Percentiles rank a stretch among this genome's conserved stretches.
phyloP scores from a whole-genome alignment of 64 coral and sea anemone species.

The Dendrophyllia cribrosa region DNA sequence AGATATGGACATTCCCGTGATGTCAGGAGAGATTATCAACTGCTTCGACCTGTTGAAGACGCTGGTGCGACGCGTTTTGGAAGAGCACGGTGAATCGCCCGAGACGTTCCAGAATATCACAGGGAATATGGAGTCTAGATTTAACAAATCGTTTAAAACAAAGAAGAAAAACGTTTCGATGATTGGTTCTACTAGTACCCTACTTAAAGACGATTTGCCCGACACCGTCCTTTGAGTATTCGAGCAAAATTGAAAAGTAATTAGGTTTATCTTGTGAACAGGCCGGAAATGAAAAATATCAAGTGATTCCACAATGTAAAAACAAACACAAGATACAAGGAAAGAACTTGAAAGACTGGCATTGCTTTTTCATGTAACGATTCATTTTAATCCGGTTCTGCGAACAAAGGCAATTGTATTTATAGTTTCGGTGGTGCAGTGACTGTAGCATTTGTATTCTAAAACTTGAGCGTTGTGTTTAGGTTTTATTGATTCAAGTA shows the following conservation, averaged over 20 bases:
- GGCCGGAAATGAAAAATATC: no score
- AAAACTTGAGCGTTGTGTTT: no score
- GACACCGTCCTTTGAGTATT: not conserved
- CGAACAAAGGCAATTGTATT: no score
- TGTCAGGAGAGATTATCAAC: conserved; percentile 74
- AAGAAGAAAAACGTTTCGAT: not conserved
- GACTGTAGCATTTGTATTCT: no score
- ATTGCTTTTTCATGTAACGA: no score
- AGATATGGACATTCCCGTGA: conserved; percentile 74
- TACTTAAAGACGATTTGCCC: not conserved
- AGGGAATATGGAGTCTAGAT: conserved; percentile 77
- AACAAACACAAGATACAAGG: no score
- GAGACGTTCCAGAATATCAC: conserved; percentile 90
- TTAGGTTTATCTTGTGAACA: no score
- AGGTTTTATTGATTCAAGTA: no score
- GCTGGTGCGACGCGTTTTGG: conserved; percentile 67
- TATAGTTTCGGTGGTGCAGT: no score
- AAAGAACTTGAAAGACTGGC: no score
- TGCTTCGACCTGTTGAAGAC: conserved; percentile 93
- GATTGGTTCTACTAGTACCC: not conserved
- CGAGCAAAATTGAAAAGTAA: not conserved
- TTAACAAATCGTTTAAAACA: conserved; percentile 1
- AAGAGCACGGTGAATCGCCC: conserved; percentile 82
- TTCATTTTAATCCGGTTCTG: no score
- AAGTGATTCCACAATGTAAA: no score